These are phyloP conservation scores for Craseonycteris thonglongyai DNA, from an alignment of 2,113 vertebrate species.

Conservation along the genomic window DNA sequence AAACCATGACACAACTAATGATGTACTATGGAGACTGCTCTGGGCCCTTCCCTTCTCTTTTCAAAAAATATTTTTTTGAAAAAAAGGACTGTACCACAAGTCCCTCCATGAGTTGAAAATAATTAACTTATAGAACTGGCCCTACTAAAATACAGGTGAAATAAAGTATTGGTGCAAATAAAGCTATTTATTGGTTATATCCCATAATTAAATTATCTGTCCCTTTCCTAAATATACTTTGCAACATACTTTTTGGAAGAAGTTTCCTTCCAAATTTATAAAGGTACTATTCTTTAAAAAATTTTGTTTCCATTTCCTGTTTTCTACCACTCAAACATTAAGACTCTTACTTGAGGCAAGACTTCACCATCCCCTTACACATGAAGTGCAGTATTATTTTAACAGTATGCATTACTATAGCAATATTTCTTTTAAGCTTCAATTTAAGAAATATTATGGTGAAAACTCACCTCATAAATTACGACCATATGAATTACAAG, in stretches of 20 bases:
- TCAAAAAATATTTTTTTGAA: too few species aligned
- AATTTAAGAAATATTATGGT: background rate
- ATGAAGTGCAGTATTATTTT: background rate
- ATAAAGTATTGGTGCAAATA: background rate
- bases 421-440: conserved; percentile 16
- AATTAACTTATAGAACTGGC: background rate
- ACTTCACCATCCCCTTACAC: background rate
- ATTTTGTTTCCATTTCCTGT: background rate
- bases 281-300: background rate
- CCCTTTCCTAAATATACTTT: conserved; percentile 2
- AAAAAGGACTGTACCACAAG: background rate
- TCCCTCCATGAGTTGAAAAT: background rate
- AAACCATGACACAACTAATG: too few species aligned
- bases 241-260: background rate
- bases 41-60: too few species aligned
- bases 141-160: background rate
- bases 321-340: conserved; percentile 23
- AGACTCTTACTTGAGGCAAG: background rate
- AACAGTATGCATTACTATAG: background rate
- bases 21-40: too few species aligned
- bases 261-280: conserved; percentile 32
- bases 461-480: conserved; percentile 14
- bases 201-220: conserved; percentile 9
- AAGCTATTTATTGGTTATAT: background rate
- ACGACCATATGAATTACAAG: background rate